Conservation (phyloP, 2,113 vertebrate species). For the Channa argus region DNA sequence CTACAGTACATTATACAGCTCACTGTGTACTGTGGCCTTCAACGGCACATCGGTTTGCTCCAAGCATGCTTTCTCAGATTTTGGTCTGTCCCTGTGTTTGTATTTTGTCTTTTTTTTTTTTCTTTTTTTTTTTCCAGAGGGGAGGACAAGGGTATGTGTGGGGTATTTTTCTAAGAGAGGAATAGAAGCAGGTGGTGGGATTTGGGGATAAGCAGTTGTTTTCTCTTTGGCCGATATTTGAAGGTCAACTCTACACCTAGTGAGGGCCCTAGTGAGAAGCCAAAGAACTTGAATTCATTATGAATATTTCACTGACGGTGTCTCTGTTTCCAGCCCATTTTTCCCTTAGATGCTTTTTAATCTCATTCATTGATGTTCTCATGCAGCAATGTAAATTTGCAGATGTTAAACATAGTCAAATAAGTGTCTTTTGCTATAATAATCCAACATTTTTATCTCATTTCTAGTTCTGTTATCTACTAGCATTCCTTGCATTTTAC, state of each 20-base stretch:
- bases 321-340: constrained; percentile 66
- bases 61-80: constrained; percentile 41
- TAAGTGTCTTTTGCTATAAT: constrained; percentile 31
- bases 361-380: constrained; percentile 35
- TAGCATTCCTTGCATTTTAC: constrained; percentile 19
- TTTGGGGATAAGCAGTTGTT: constrained; percentile 55
- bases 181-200: constrained; percentile 18
- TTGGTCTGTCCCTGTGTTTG: constrained; percentile 21
- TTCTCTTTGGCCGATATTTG: constrained; percentile 56
- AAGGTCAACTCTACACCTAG: constrained; percentile 57
- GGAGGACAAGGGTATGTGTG: not conserved
- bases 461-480: not conserved
- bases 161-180: constrained; percentile 7
- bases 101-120: not conserved
- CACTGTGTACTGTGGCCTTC: constrained; percentile 44
- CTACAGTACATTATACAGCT: constrained; percentile 32
- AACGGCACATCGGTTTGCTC: constrained; percentile 27
- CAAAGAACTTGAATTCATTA: constrained; percentile 56
- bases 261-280: constrained; percentile 47
- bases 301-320: constrained; percentile 72
- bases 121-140: constrained; percentile 13
- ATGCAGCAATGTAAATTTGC: constrained; percentile 26
- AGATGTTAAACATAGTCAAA: constrained; percentile 36
- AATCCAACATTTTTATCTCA: constrained; percentile 30
- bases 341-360: constrained; percentile 39